phyloP scores from a whole-genome alignment of 2,113 vertebrate species.

The Psammodynastes pulverulentus region DNA sequence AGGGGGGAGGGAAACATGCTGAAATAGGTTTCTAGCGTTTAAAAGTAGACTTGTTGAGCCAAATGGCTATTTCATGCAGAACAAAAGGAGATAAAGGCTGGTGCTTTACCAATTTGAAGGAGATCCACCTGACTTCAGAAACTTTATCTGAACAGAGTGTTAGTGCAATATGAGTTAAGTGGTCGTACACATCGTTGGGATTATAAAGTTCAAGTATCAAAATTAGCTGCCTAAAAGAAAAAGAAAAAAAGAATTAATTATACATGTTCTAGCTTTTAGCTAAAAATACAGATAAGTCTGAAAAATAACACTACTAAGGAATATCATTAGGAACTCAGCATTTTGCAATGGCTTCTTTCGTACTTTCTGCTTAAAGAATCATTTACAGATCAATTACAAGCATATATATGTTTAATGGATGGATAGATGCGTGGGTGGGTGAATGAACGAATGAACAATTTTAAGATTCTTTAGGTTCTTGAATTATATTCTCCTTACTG shows the following conservation, averaged over 20 bases:
- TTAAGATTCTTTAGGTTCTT: neutral
- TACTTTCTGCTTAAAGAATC: neutral
- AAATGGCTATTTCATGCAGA: neutral
- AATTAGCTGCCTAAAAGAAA: slow-evolving; percentile 71
- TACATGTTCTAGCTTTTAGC: neutral
- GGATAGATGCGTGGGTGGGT: too few species aligned
- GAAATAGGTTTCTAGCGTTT: neutral
- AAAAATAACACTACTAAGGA: neutral
- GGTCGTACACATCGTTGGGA: slow-evolving; percentile 68
- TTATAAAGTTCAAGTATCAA: slow-evolving; percentile 73
- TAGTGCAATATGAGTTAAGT: slow-evolving; percentile 68
- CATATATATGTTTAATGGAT: too few species aligned
- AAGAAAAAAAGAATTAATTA: slow-evolving; percentile 8
- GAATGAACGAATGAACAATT: neutral
- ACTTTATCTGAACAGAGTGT: slow-evolving; percentile 74
- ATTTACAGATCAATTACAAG: too few species aligned
- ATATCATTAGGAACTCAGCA: neutral
- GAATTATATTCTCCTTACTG: neutral
- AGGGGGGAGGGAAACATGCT: neutral
- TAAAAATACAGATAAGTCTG: neutral
- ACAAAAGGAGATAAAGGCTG: neutral
- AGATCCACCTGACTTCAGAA: slow-evolving; percentile 74
- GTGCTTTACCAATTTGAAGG: slow-evolving; percentile 73
- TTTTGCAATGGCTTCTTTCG: neutral
- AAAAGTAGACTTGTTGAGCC: neutral